A percentile compares a stretch with the other conserved stretches of the same genome.
phyloP scores from a whole-genome alignment of 2,113 vertebrate species.

The Clarias magur region DNA sequence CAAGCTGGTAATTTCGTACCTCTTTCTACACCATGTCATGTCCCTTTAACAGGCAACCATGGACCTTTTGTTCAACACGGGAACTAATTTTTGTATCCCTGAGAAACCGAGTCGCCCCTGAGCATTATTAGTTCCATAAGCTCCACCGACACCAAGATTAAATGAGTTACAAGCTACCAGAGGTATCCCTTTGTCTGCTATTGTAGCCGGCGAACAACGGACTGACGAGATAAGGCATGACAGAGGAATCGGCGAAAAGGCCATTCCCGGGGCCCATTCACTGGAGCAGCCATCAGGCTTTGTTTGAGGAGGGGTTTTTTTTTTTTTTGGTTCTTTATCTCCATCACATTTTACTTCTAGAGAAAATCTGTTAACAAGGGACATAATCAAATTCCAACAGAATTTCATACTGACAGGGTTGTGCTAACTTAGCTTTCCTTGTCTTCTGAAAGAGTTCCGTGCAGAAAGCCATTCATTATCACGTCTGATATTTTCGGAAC shows the following conservation, averaged over 20 bases:
- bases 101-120: slow-evolving; percentile 1
- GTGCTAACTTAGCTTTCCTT: neutral
- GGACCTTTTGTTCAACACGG: slow-evolving; percentile 43
- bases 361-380: slow-evolving; percentile 5
- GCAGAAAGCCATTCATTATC: neutral
- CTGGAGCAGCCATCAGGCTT: slow-evolving; percentile 6
- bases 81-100: slow-evolving; percentile 48
- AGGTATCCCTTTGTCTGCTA: slow-evolving; percentile 48
- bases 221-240: slow-evolving; percentile 46
- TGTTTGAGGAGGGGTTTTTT: neutral
- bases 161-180: slow-evolving; percentile 53
- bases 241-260: slow-evolving; percentile 43
- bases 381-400: neutral
- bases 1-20: slow-evolving; percentile 43
- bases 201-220: slow-evolving; percentile 35
- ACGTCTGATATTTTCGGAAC: neutral
- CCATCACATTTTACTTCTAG: slow-evolving; percentile 4
- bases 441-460: neutral
- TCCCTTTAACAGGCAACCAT: slow-evolving; percentile 41
- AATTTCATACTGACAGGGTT: neutral
- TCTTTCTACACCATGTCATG: slow-evolving; percentile 32
- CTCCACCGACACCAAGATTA: slow-evolving; percentile 39
- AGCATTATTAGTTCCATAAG: slow-evolving; percentile 41
- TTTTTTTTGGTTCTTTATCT: slow-evolving; percentile 20
- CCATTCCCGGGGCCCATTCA: slow-evolving; percentile 28